Evolutionary conservation across 2,888 invertebrate genomes (phyloP).

Genomic region (Brassicogethes aeneus): DNA sequence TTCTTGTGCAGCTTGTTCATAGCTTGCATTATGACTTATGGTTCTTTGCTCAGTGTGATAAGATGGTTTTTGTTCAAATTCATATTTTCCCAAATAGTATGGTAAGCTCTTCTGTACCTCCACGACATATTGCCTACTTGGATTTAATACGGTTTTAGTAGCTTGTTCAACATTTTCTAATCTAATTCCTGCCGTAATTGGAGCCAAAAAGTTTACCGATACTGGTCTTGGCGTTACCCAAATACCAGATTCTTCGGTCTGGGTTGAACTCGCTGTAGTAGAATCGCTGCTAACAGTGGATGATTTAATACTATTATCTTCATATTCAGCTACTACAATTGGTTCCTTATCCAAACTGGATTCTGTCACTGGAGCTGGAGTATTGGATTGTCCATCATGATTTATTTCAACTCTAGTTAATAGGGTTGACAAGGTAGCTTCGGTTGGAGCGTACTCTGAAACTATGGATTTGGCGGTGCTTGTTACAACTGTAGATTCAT

Average conservation of each 20-base stretch:
- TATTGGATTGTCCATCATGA: conserved; percentile 15
- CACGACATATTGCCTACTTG: conserved; percentile 42
- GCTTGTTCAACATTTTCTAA: conserved; percentile 39
- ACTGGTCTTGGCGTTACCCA: conserved; percentile 50
- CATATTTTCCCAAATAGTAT: conserved; percentile 42
- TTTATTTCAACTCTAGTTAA: conserved; percentile 10
- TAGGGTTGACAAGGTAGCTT: conserved; percentile 9
- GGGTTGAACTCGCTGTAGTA: conserved; percentile 13
- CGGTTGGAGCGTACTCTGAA: conserved; percentile 15
- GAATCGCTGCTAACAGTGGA: conserved; percentile 22
- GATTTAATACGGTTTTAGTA: conserved; percentile 23
- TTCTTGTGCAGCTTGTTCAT: conserved; percentile 36
- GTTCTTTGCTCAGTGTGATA: conserved; percentile 32
- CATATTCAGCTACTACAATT: conserved; percentile 37
- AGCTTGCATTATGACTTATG: conserved; percentile 17
- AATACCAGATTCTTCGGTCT: conserved; percentile 30
- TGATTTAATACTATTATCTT: conserved; percentile 23
- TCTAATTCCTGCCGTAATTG: conserved; percentile 51
- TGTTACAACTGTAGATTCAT: conserved; percentile 16
- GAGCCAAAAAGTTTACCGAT: conserved; percentile 48
- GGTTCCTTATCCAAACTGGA: conserved; percentile 30
- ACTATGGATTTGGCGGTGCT: conserved; percentile 20
- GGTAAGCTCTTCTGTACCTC: conserved; percentile 59
- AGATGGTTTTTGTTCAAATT: conserved; percentile 39
- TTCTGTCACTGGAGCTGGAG: conserved; percentile 11